Base-by-base conservation (phyloP, 1,140 invertebrate species). In the Goniozus legneri region DNA sequence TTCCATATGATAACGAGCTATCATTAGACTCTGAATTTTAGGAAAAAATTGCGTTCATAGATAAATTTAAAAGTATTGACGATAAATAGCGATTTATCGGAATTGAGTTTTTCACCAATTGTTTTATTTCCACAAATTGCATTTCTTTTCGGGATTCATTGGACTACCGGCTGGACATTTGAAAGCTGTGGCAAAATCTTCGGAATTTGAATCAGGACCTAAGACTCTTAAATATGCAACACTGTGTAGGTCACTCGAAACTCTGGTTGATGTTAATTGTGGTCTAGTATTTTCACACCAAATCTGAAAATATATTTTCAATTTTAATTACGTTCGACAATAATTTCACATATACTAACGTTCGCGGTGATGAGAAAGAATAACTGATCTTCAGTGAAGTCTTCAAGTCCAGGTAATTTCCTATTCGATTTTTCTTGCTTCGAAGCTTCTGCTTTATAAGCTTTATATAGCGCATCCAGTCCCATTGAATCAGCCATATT, bases 71-170 rank as follows among this genome's bases (percentile, higher is more conserved):
- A n/a, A n/a, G n/a, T n/a, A n/a, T n/a, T n/a, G n/a, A n/a, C n/a
- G n/a, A n/a, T n/a, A n/a, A n/a, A n/a, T n/a, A n/a, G n/a, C n/a
- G n/a, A n/a, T n/a, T n/a, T n/a, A n/a, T n/a, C n/a, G n/a, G n/a
- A n/a, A n/a, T n/a, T n/a, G n/a, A n/a, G n/a, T n/a, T n/a, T n/a
- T n/a, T n/a, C n/a, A n/a, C n/a, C n/a, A n/a, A n/a, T n/a, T n/a
- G n/a, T n/a, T n/a, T 20, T 50, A 45, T 31, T 15, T 40, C 47
- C 47, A 53, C 15, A 50, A 35, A 7, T 6, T 41, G n/a, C 51
- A 53, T 22, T 53, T 53, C 19, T 44, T 8, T 6, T 8, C 14
- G 8, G 14, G 51, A 37, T 45, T 50, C 41, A 50, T 49, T 2
- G 33, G 0, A 12, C 36, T 50, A 8, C 22, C n/a, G 3, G 0